Evolutionary conservation across 2,797 vertebrate species (phyloP).

Genomic region (Lagorchestes hirsutus): DNA sequence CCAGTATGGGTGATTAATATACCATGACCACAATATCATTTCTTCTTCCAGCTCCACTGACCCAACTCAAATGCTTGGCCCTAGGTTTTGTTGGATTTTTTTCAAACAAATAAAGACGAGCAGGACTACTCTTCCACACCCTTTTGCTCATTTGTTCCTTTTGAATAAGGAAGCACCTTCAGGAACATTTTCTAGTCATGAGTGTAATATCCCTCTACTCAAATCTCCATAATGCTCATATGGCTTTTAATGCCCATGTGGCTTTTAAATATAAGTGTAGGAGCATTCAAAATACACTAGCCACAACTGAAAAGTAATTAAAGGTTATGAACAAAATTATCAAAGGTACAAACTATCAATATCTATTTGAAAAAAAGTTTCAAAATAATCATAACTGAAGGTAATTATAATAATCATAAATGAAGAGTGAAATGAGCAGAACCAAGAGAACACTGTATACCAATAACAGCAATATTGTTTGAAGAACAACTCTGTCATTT

Average conservation of each 20-base stretch:
- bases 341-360: neutral
- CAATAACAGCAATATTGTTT: too few relatives aligned
- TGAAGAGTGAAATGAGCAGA: too few relatives aligned
- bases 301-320: neutral
- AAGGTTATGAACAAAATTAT: neutral
- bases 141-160: neutral
- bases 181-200: neutral
- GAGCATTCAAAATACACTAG: neutral
- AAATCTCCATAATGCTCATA: neutral
- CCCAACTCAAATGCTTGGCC: neutral
- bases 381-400: neutral
- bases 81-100: neutral
- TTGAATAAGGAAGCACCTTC: neutral
- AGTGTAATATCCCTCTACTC: neutral
- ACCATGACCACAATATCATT: neutral
- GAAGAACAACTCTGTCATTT: too few relatives aligned
- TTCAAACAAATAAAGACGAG: neutral
- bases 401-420: too few relatives aligned
- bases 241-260: too few relatives aligned
- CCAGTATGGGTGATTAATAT: neutral
- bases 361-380: neutral
- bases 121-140: neutral
- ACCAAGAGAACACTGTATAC: too few relatives aligned
- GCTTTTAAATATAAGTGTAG: neutral
- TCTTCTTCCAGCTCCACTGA: neutral